Percentiles rank a stretch among this genome's conserved stretches.
These are phyloP conservation scores for Lepidocyrtinus sp. DNA, from an alignment of 2,888 invertebrate species.

Conservation along the genomic window DNA sequence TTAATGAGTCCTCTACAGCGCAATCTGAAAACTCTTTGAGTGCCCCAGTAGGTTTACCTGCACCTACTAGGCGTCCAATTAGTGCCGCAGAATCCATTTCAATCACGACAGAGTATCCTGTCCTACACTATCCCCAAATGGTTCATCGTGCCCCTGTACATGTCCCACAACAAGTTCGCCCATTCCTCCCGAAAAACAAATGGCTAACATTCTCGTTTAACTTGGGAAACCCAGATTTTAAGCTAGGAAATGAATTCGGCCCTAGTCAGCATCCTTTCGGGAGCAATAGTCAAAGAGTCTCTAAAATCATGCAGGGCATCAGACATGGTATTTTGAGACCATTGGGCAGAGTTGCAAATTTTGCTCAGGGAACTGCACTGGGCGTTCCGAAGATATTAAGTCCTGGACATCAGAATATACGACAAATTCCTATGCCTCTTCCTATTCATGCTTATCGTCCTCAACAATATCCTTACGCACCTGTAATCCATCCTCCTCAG, in stretches of 20 bases:
- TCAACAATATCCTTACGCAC: neutral
- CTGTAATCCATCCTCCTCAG: neutral
- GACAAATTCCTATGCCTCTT: no score
- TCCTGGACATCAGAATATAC: no score
- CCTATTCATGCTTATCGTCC: neutral
- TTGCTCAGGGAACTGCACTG: constrained; percentile 5
- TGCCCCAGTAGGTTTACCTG: neutral
- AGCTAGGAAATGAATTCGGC: constrained; percentile 32
- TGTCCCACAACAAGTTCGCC: constrained; percentile 16
- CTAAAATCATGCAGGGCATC: constrained; percentile 32
- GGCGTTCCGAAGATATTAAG: no score
- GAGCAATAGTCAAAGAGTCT: constrained; percentile 10
- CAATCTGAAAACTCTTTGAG: neutral
- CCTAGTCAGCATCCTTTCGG: constrained; percentile 26
- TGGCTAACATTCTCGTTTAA: constrained; percentile 34
- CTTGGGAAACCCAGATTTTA: constrained; percentile 33
- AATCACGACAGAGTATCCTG: constrained; percentile 32
- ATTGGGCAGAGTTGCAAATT: constrained; percentile 10
- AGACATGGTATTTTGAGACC: constrained; percentile 38
- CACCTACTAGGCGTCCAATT: constrained; percentile 26
- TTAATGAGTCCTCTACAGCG: constrained; percentile 37
- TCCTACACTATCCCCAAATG: neutral
- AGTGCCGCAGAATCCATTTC: constrained; percentile 31
- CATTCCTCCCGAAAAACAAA: constrained; percentile 28
- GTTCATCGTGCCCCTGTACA: neutral